A percentile compares a stretch with the other conserved stretches of the same genome.
phyloP scores from a whole-genome alignment of 2,797 vertebrate genomes.

The Bovichtus variegatus region DNA sequence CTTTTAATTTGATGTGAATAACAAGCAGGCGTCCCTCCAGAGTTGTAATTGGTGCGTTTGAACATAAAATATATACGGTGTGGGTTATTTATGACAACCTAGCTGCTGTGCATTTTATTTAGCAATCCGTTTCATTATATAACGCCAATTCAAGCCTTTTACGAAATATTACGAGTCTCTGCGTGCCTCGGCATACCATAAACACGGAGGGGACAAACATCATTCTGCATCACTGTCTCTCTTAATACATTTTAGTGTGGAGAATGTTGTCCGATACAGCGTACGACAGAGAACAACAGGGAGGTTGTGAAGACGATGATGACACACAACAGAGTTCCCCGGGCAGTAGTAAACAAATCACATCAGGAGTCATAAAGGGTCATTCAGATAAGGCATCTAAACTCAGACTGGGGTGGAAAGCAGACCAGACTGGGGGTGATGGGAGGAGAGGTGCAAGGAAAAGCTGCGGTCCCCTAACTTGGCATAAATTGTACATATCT shows the following conservation, averaged over 20 bases:
- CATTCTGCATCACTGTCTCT: not conserved
- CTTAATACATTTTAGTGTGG: not conserved
- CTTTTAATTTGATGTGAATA: slow-evolving; percentile 5
- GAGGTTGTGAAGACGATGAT: not conserved
- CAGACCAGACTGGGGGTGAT: not conserved
- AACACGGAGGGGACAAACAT: not conserved
- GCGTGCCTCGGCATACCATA: not conserved
- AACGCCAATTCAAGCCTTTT: not conserved
- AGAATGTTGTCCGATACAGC: not conserved
- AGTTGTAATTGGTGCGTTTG: not conserved
- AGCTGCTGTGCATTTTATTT: not conserved
- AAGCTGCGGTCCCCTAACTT: not conserved
- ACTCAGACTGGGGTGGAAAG: not conserved
- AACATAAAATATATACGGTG: not conserved
- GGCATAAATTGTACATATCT: not conserved
- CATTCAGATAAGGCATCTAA: not conserved
- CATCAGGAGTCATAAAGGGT: not conserved
- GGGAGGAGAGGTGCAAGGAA: not conserved
- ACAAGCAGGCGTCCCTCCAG: not conserved
- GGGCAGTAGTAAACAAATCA: not conserved
- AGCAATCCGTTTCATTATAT: not conserved
- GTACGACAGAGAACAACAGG: not conserved
- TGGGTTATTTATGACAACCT: not conserved
- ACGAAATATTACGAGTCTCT: not conserved
- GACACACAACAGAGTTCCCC: not conserved